A percentile compares a stretch with the other conserved stretches of the same genome.
These are phyloP conservation scores for Cottoperca gobio DNA, from an alignment of 2,797 vertebrate genomes.

Conservation along the genomic window DNA sequence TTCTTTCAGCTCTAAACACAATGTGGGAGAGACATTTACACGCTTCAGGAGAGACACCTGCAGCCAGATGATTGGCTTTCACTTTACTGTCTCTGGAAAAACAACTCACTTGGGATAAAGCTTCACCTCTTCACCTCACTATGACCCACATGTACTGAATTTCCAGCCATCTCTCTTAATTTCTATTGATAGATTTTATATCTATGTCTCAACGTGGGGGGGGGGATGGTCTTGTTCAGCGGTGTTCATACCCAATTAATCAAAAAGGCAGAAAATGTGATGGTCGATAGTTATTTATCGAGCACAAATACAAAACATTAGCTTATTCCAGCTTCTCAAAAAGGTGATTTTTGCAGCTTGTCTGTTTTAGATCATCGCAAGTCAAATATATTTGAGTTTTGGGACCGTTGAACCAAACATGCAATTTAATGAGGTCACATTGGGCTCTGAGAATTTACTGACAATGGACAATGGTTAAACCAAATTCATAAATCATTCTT, in stretches of 20 bases:
- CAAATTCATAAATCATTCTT: slow-evolving; percentile 30
- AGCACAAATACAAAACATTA: background rate
- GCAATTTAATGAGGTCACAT: background rate
- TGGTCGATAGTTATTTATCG: background rate
- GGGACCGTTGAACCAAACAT: background rate
- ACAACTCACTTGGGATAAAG: slow-evolving; percentile 4
- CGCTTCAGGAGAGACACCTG: slow-evolving; percentile 10
- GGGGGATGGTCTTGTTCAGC: background rate
- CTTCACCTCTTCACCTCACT: slow-evolving; percentile 16
- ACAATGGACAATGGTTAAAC: background rate
- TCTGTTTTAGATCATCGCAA: background rate
- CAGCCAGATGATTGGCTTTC: slow-evolving; percentile 7
- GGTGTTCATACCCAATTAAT: background rate
- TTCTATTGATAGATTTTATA: background rate
- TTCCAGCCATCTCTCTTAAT: background rate
- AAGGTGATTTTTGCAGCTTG: background rate
- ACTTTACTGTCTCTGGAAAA: background rate
- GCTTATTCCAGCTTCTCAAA: background rate
- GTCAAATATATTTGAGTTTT: background rate
- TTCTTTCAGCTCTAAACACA: slow-evolving; percentile 16
- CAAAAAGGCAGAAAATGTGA: background rate
- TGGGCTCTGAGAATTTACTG: background rate
- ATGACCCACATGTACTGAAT: background rate
- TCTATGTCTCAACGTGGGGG: background rate
- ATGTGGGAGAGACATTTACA: background rate